Evolutionary conservation across 2,797 vertebrate genomes (phyloP), one percentile per base, ranked within the genome.

Genomic region (Liparis tanakae): DNA sequence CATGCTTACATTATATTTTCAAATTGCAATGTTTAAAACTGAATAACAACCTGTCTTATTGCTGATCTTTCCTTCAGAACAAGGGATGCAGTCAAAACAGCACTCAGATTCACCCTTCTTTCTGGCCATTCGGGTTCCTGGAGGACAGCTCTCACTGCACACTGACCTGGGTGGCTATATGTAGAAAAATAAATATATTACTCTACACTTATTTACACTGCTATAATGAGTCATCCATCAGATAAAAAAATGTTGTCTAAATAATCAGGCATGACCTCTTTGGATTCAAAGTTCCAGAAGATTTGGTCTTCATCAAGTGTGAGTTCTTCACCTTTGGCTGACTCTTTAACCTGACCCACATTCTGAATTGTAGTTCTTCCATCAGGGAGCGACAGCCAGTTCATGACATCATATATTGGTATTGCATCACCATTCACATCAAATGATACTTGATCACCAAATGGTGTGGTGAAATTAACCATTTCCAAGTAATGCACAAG

Each of bases 341-440:
- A 82, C 63, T 83, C 79, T 53, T 92, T 88, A 36, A 92, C 88
- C 7, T 79, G 80, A 13, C 94, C 93, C 3, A 94, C 86, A 61
- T 66, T 91, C 8, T 79, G 85, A 22, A 92, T 41, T n/a, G 71
- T 64, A 4, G 85, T 79, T 43, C 63, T 55, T 50, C 91, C 91
- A 62, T 91, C 90, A 39, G 74, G 78, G 20, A 83, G 85, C 66
- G 82, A 85, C 56, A 71, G 63, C 94, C 93, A 89, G 81, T 94
- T 94, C 89, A 94, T 86, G n/a, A 94, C 20, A 53, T 94, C 94
- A 70, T 94, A 94, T 18, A 89, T 88, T 44, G 93, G 89, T 30
- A 90, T 25, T 2, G 78, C 89, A 78, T 94, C 91, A 1, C 92
- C 93, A 18, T 93, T 93, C 33, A 90, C 74, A 72, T 94, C 93